These are phyloP conservation scores for Nipponacmea schrenckii DNA, from an alignment of 2,888 invertebrate species.

Conservation along the genomic window DNA sequence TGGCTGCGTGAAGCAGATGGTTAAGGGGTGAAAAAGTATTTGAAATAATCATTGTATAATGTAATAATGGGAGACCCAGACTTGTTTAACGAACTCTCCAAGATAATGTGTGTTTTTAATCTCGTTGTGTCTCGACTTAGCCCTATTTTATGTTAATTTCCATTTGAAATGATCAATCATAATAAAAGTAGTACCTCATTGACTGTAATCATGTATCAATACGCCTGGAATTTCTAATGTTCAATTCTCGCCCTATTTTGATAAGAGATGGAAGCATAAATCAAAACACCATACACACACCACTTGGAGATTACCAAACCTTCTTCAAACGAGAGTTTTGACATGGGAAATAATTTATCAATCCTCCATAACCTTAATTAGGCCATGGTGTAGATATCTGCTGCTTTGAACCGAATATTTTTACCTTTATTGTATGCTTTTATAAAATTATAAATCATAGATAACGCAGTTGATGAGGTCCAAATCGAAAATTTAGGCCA, in stretches of 20 bases:
- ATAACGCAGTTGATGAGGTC: neutral
- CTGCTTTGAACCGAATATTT: constrained; percentile 2
- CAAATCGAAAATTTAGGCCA: neutral
- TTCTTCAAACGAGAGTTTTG: constrained; percentile 9
- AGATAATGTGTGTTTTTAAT: neutral
- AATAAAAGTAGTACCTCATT: neutral
- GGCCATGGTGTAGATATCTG: constrained; percentile 5
- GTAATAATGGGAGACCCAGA: neutral
- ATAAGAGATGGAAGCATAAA: constrained; percentile 4
- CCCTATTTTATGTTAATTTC: constrained; percentile 2
- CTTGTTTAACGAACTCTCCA: neutral
- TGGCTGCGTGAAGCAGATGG: neutral
- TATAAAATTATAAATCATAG: constrained; percentile 5
- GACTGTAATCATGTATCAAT: neutral
- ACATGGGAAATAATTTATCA: constrained; percentile 6
- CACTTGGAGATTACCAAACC: constrained; percentile 4
- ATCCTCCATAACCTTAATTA: constrained; percentile 4
- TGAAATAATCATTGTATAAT: constrained; percentile 4
- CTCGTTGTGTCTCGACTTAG: neutral
- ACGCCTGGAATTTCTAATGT: neutral
- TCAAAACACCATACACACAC: neutral
- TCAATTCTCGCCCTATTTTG: neutral
- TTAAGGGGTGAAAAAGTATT: neutral
- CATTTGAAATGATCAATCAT: neutral
- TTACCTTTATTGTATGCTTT: constrained; percentile 8